Evolutionary conservation across 2,888 invertebrate species (phyloP), one percentile per base, ranked within the genome.

Genomic region (Drepana falcataria): DNA sequence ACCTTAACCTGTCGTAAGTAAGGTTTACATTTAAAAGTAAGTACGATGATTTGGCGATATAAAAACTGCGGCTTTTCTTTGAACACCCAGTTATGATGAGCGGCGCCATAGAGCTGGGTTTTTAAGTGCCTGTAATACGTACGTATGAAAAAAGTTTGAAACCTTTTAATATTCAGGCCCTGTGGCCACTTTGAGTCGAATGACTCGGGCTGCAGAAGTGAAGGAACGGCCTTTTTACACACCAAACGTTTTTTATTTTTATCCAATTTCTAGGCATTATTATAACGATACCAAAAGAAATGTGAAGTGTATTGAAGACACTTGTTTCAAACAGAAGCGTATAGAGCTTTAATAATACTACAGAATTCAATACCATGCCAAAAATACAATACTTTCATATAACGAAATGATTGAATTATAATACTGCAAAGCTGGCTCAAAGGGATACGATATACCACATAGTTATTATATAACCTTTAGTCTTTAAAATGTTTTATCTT

Each of bases 141-240:
- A 77, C 70, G 73, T 75, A 79, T 75, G 79, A 69, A 75, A 77
- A 81, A 80, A 75, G 74, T 72, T 74, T 75, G 71, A 73, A 76
- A 79, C 77, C 75, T 77, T 78, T 85, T 81, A 85, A 85, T 81
- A 86, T 85, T 84, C 83, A 77, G 68, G 71, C 66, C 75, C 71
- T 76, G 82, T 79, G 75, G 79, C 76, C 75, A 79, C 77, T 83
- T 81, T 66, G 71, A 76, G 72, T 80, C 61, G 71, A 86, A 84
- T 81, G 80, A 77, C 79, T 76, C 68, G 75, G 68, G 65, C 69
- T 68, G 69, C 21, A 72, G 66, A 73, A 76, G 74, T 73, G 73
- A 77, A 75, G 78, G 69, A 72, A 70, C 70, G 64, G 65, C 65
- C 61, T 70, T 73, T 70, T 51, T 34, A 51, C 66, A 65, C 72